A percentile compares a stretch with the other conserved stretches of the same genome.
Evolutionary conservation across 2,113 vertebrate genomes (phyloP).

Genomic region (Calcarius ornatus): DNA sequence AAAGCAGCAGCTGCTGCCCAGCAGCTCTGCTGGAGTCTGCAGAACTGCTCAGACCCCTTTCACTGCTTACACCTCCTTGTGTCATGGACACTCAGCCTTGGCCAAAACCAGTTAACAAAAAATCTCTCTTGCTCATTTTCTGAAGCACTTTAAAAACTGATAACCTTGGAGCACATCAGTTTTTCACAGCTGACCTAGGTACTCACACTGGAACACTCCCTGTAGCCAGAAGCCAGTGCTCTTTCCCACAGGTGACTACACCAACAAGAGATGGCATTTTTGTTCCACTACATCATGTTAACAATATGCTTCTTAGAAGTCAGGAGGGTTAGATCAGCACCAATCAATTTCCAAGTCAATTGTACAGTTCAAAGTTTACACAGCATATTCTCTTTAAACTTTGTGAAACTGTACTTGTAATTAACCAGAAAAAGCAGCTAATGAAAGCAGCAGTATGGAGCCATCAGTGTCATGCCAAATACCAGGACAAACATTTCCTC

Average conservation of each 20-base stretch:
- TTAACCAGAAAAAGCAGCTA: not conserved
- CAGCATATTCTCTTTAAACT: not conserved
- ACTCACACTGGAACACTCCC: accelerated
- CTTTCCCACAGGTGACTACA: not conserved
- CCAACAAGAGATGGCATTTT: not conserved
- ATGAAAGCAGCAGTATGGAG: accelerated
- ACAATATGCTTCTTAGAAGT: accelerated
- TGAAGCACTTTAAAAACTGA: not conserved
- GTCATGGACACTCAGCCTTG: not conserved
- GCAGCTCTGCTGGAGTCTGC: not conserved
- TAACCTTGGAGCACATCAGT: not conserved
- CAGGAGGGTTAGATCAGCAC: not conserved
- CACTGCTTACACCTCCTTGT: not conserved
- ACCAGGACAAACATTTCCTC: not conserved
- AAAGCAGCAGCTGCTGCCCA: not conserved
- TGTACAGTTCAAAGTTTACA: not conserved
- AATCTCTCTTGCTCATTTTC: not conserved
- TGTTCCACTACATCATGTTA: not conserved
- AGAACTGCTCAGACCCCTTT: not conserved
- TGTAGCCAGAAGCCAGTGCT: not conserved
- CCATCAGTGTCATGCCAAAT: not conserved
- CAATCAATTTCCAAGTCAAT: not conserved
- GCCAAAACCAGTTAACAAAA: not conserved
- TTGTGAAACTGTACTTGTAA: not conserved
- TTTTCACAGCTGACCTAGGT: not conserved